These are phyloP conservation scores for Caenorhabditis tropicalis DNA, from an alignment of 1,140 invertebrate genomes.

Conservation along the genomic window DNA sequence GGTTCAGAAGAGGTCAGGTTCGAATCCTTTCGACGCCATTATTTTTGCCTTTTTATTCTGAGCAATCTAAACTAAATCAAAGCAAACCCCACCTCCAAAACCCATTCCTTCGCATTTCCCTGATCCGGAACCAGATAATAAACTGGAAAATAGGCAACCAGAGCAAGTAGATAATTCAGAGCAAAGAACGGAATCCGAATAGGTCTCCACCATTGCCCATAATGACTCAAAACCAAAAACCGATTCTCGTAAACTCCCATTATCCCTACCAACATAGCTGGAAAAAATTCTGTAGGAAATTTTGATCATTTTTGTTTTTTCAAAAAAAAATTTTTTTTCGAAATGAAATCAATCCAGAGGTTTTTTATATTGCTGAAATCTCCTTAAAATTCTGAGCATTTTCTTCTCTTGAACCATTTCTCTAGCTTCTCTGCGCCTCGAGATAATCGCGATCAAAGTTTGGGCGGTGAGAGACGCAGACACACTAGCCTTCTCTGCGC, in stretches of 20 bases:
- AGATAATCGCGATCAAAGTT: no score
- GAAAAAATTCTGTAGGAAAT: background rate
- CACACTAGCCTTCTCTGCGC: no score
- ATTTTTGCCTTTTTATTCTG: background rate
- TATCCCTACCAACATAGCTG: background rate
- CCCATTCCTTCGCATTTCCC: background rate
- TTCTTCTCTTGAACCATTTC: no score
- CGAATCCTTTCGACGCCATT: no score
- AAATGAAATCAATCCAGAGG: no score
- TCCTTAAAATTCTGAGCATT: background rate
- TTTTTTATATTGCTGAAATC: no score
- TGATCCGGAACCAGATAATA: background rate
- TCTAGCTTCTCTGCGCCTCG: no score
- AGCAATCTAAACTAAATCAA: background rate
- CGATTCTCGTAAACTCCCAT: background rate
- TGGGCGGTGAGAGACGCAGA: no score
- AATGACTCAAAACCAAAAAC: background rate
- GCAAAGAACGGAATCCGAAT: background rate
- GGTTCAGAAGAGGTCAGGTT: no score
- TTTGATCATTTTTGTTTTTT: no score
- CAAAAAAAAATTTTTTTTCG: no score
- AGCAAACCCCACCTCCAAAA: background rate
- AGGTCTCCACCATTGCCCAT: background rate
- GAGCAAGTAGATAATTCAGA: background rate
- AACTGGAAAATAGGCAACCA: background rate